Conservation (phyloP, 2,888 invertebrate species). For the Sicus ferrugineus region DNA sequence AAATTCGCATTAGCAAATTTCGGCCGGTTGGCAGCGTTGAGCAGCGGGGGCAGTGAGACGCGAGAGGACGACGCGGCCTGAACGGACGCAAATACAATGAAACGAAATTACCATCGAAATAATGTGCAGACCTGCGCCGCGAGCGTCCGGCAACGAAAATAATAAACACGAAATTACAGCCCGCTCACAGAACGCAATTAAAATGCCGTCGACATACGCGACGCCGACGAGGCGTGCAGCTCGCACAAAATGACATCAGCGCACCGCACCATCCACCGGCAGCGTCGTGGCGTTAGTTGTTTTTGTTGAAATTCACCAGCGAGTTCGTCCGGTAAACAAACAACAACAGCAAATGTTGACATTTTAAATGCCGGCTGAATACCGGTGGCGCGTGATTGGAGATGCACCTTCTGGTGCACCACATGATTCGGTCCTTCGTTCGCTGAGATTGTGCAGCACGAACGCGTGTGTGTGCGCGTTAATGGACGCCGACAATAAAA, state of each 20-base stretch:
- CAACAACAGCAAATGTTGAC: not conserved
- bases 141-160: conserved; percentile 22
- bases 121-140: conserved; percentile 5
- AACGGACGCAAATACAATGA: not conserved
- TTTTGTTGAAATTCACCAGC: not conserved
- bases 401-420: not conserved
- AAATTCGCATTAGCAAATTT: not conserved
- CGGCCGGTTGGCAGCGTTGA: no score
- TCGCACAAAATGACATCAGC: no score
- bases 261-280: not conserved
- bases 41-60: no score
- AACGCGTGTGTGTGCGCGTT: not conserved
- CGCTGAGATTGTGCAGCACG: not conserved
- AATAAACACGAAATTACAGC: conserved; percentile 10
- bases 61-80: not conserved
- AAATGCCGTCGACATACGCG: not conserved
- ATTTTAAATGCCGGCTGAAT: conserved; percentile 15
- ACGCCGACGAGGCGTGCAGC: not conserved
- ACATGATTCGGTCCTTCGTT: not conserved
- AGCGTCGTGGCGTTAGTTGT: not conserved
- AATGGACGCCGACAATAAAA: no score
- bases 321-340: not conserved
- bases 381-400: conserved; percentile 8
- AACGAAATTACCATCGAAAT: conserved; percentile 10
- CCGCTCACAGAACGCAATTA: conserved; percentile 11